Evolutionary conservation across 2,888 invertebrate species (phyloP), one percentile per base, ranked within the genome.

Genomic region (Conomelus anceps): DNA sequence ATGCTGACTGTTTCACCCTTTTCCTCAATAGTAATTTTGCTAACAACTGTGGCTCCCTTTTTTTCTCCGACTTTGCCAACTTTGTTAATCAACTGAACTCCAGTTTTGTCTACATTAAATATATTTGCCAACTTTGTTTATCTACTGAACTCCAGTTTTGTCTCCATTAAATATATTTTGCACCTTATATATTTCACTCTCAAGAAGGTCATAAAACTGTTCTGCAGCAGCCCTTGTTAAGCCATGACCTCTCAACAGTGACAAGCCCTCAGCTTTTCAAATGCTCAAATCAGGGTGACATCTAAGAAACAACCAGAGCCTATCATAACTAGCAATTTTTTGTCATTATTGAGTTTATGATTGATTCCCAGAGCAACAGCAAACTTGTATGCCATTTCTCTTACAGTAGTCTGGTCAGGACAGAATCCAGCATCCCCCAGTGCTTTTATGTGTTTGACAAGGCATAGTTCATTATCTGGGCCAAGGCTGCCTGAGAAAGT

Each of bases 51-150:
- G 3, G 89, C 13, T 9, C 89, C 26, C 29, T 89, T 89, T 26
- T 26, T 85, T 3, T 34, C 26, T 9, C 84, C 17, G 1, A 89
- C 89, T 13, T 89, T 11, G 1, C 89, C 89, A 23, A 89, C 29
- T n/a, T 85, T 89, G 22, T 89, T 89, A n/a, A 89, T 89, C 0
- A 89, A 85, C 85, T 89, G 89, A 1, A 89, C 29, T 6, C 89
- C 26, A 24, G 89, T 22, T 29, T 89, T 85, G 34, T 89, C 89
- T 1, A 89, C 89, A 22, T 89, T 89, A n/a, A 22, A 23, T 7
- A 89, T 85, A 22, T 85, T 89, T 22, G 84, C 84, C 11, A 7
- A 3, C 29, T 24, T 24, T 89, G 22, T 89, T 89, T 3, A 89
- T 89, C 0, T 84, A 85, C 85, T 89, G 89, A 1, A 89, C 29